Base-by-base conservation (phyloP, 2,797 vertebrate species). In the Macropodus opercularis region DNA sequence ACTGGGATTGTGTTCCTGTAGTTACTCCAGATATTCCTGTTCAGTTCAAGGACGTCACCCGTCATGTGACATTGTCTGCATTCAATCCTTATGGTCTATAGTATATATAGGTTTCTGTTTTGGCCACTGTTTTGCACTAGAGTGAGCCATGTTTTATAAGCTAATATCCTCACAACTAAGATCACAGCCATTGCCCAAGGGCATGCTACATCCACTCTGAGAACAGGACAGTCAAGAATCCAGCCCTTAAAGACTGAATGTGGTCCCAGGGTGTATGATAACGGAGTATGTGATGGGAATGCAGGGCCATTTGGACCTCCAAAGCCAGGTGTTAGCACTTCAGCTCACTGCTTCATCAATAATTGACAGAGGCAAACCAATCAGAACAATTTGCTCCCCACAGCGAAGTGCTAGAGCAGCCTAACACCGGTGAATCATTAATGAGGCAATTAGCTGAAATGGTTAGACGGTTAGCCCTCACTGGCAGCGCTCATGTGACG, bases 361-460 rank as follows among this genome's bases (percentile, higher is more conserved):
- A 92, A 93, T 93, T 92, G 91, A 92, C 90, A 83, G 87, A 89
- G 81, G 87, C 90, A 92, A 93, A 92, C 91, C 91, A 92, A 93
- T 93, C 89, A 89, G 90, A 92, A 92, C 92, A 90, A 92, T 92
- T 93, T 92, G 90, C 90, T 93, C 88, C 87, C 90, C 86, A 85
- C 89, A 90, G 88, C 85, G 88, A 91, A 91, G 91, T 90, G 92
- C 90, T 90, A 71, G 87, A 90, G 91, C 89, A 89, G 90, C 83
- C 89, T 90, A 89, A 85, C 83, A 85, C 85, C 90, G 55, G 89
- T 93, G 90, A 93, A 93, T 93, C 91, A 92, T 93, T 93, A 92
- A 93, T 92, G 90, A 92, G 90, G 88, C 91, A 92, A 92, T 93
- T 92, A 92, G 89, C 87, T 90, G 90, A 91, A 92, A 92, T 87